Evolutionary conservation across 2,888 invertebrate species (phyloP).

Genomic region (Seira ritae): DNA sequence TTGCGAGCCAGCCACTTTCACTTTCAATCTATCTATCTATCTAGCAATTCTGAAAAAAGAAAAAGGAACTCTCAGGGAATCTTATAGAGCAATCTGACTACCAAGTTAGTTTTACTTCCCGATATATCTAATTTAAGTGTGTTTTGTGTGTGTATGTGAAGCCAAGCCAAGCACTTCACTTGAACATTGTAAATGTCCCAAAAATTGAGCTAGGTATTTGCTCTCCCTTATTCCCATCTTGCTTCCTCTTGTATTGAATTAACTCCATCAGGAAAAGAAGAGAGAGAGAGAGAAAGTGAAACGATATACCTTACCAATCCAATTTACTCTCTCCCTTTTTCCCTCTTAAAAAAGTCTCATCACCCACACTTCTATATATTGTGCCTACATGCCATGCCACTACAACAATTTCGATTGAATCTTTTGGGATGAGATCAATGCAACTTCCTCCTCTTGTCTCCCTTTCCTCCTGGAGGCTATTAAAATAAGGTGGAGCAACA

Average conservation of each 20-base stretch:
- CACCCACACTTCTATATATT: not conserved
- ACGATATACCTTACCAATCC: conserved; percentile 9
- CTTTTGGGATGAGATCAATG: not conserved
- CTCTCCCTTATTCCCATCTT: not conserved
- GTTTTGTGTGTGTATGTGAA: too few relatives aligned
- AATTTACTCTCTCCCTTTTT: not conserved
- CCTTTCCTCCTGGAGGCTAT: conserved; percentile 3
- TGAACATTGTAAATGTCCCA: not conserved
- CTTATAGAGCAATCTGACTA: not conserved
- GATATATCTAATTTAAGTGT: not conserved
- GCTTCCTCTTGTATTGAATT: not conserved
- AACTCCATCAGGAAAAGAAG: conserved; percentile 5
- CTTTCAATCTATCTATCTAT: not conserved
- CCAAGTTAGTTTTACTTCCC: not conserved
- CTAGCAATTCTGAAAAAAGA: too few relatives aligned
- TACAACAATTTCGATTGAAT: not conserved
- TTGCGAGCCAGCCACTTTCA: not conserved
- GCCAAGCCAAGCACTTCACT: not conserved
- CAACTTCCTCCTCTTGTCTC: conserved; percentile 3
- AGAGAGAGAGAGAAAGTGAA: not conserved
- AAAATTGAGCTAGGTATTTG: conserved; percentile 14
- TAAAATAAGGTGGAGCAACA: conserved; percentile 14
- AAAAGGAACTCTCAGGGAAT: not conserved
- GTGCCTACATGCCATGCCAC: not conserved
- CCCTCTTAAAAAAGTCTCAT: not conserved